Conservation (phyloP, 2,888 invertebrate genomes). For the Polydrusus tereticollis region DNA sequence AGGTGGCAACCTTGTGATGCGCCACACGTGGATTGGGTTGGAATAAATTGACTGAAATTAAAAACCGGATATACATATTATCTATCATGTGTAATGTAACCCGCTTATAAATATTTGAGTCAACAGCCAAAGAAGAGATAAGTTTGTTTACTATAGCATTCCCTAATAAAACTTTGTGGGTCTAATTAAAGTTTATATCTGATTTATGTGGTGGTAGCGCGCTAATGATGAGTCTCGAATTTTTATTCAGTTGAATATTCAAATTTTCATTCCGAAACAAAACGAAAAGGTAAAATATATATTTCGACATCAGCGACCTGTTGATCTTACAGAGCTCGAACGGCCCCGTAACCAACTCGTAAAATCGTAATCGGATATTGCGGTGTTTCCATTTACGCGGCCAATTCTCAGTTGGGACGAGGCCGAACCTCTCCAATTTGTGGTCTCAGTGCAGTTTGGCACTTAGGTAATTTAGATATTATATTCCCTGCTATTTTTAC, state of each 20-base stretch:
- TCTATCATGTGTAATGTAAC: too few species aligned
- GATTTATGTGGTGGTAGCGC: too few species aligned
- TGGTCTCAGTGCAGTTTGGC: not conserved
- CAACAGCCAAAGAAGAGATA: too few species aligned
- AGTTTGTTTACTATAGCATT: too few species aligned
- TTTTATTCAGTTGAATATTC: slow-evolving; percentile 12
- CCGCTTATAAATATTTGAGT: too few species aligned
- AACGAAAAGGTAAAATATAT: slow-evolving; percentile 30
- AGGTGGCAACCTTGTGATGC: too few species aligned
- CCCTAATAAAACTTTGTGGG: too few species aligned
- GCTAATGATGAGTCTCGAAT: not conserved
- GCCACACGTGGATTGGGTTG: too few species aligned
- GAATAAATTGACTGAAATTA: too few species aligned
- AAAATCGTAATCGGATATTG: slow-evolving; percentile 49
- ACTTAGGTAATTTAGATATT: not conserved
- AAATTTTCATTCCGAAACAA: slow-evolving; percentile 29
- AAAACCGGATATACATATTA: too few species aligned
- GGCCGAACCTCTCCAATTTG: slow-evolving; percentile 19
- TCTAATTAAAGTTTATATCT: too few species aligned
- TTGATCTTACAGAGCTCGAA: slow-evolving; percentile 24
- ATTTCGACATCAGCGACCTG: slow-evolving; percentile 19
- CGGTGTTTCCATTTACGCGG: slow-evolving; percentile 43
- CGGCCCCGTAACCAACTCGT: slow-evolving; percentile 41
- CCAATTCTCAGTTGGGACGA: slow-evolving; percentile 22
- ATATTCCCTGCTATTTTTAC: too few species aligned